Conservation (phyloP, 1,140 invertebrate genomes). For the Dendroctonus ponderosae region DNA sequence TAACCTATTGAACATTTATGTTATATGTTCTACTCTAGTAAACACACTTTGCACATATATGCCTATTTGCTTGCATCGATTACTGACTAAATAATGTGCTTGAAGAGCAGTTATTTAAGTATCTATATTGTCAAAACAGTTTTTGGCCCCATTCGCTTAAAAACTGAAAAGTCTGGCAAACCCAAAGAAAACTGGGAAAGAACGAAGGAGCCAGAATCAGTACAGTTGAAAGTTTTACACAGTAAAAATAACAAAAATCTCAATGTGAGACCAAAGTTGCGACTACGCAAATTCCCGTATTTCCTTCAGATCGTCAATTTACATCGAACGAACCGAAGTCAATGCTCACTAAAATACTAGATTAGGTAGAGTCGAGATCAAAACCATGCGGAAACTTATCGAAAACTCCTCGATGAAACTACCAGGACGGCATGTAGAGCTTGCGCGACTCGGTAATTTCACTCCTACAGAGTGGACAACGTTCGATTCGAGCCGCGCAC, state of each 20-base stretch:
- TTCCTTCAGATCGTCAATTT: neutral
- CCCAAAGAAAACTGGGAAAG: slow-evolving; percentile 2
- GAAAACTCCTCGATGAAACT: slow-evolving; percentile 1
- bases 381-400: neutral
- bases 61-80: slow-evolving; percentile 15
- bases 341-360: neutral
- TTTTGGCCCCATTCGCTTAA: slow-evolving; percentile 10
- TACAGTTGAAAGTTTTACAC: slow-evolving; percentile 8
- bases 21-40: neutral
- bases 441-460: slow-evolving; percentile 71
- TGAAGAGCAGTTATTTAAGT: slow-evolving; percentile 11
- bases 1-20: no score
- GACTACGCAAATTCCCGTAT: no score
- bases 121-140: slow-evolving; percentile 30
- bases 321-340: neutral
- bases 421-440: slow-evolving; percentile 62
- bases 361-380: neutral
- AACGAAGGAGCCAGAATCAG: slow-evolving; percentile 13
- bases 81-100: slow-evolving; percentile 9
- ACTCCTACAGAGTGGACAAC: slow-evolving; percentile 74
- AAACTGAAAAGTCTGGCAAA: neutral
- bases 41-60: neutral
- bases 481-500: slow-evolving; percentile 70
- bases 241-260: slow-evolving; percentile 10
- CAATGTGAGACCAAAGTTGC: slow-evolving; percentile 11